Conservation (phyloP, 1,140 invertebrate species). For the Odontomachus brunneus region DNA sequence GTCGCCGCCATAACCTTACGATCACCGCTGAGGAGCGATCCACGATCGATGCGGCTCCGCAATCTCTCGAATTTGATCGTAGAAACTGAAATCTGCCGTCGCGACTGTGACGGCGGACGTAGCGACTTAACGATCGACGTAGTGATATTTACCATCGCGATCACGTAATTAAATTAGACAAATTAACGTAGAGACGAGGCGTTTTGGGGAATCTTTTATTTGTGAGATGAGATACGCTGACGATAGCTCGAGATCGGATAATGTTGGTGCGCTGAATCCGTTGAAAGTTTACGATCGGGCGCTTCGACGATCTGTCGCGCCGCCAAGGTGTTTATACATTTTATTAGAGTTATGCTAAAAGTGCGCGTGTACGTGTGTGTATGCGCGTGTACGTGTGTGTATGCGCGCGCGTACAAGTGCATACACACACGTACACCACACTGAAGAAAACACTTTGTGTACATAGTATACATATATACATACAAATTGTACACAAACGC, state of each 20-base stretch:
- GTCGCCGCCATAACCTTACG: constrained; percentile 14
- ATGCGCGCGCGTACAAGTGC: not conserved
- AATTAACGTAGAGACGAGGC: constrained; percentile 24
- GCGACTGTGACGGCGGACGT: not conserved
- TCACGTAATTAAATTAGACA: constrained; percentile 49
- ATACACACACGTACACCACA: constrained; percentile 5
- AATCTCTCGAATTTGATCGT: constrained; percentile 43
- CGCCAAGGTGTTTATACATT: constrained; percentile 75
- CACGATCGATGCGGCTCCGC: constrained; percentile 1
- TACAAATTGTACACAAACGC: constrained; percentile 58
- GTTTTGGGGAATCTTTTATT: constrained; percentile 14
- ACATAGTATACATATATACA: constrained; percentile 68
- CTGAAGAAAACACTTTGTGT: constrained; percentile 56
- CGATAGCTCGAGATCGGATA: constrained; percentile 54
- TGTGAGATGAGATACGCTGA: constrained; percentile 13
- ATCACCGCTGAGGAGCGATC: constrained; percentile 22
- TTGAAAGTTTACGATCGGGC: constrained; percentile 58
- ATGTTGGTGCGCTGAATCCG: constrained; percentile 21
- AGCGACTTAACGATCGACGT: constrained; percentile 35
- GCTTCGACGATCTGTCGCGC: constrained; percentile 49
- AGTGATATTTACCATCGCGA: constrained; percentile 36
- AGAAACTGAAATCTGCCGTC: constrained; percentile 25
- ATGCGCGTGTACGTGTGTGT: not conserved
- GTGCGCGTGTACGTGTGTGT: not conserved
- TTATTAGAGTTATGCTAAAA: constrained; percentile 69